Evolutionary conservation across 2,888 invertebrate species (phyloP), one percentile per base, ranked within the genome.

Genomic region (Nephrotoma guestfalica): DNA sequence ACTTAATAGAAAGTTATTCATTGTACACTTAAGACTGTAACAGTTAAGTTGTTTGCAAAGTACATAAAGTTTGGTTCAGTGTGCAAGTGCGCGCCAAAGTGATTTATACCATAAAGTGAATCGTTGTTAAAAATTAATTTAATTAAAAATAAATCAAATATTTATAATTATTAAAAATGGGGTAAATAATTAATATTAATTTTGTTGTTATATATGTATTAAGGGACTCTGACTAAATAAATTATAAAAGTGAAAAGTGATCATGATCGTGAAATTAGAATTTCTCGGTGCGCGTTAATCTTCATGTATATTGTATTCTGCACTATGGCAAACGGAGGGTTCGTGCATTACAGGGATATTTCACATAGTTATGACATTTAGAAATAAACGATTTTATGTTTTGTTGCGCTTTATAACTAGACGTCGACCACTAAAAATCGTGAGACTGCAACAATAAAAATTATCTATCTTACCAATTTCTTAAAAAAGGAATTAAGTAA

Each of bases 1-100:
- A 41, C 41, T 41, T 41, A 84, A 15, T 84, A 84, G 84, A 84
- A 84, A 84, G 84, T 84, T 84, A 84, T 84, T 84, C 84, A 84
- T 84, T 84, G 15, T 6, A 41, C 41, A 6, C 41, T 84, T 84
- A 41, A 84, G 42, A 41, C 41, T 84, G 41, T 42, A 84, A 41
- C 84, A 84, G 84, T 41, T 42, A 84, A 84, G 84, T 84, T 84
- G 41, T 41, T 41, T 41, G 5, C 9, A 30, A 9, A 41, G 41
- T 84, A 13, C n/a, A 84, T 83, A 41, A 41, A 84, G 42, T 84
- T 84, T 47, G n/a, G 18, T 71, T 71, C 71, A 71, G 71, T 71
- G 30, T 6, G 7, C n/a, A 11, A 71, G 71, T 71, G 71, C 71
- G 30, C 51, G 5, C 30, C 13, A 13, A 84, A 84, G 42, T 41